A percentile compares a stretch with the other conserved stretches of the same genome.
phyloP scores from a whole-genome alignment of 1,140 invertebrate species.

The Aleiodes sp. region DNA sequence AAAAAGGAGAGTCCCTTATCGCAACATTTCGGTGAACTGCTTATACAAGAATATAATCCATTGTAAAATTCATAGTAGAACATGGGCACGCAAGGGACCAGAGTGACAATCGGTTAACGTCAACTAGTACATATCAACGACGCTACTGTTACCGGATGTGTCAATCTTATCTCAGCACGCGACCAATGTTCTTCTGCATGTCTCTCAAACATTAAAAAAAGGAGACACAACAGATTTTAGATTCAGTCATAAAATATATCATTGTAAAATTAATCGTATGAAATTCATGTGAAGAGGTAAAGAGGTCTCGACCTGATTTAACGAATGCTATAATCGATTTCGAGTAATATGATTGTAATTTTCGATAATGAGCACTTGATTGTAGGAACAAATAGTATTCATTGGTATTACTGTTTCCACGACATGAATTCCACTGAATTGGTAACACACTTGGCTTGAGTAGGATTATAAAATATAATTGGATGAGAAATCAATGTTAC shows the following conservation, averaged over 20 bases:
- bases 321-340: not conserved
- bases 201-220: not conserved
- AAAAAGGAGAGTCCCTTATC: no score
- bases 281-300: not conserved
- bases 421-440: not conserved
- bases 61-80: no score
- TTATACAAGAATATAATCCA: no score
- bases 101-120: constrained; percentile 10
- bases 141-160: constrained; percentile 11
- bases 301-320: not conserved
- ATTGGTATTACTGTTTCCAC: not conserved
- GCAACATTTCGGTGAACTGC: no score
- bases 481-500: constrained; percentile 3
- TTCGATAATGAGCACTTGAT: not conserved
- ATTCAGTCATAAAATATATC: no score
- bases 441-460: not conserved
- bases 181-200: not conserved
- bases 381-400: not conserved
- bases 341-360: not conserved
- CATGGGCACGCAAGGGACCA: not conserved
- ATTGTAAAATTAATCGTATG: not conserved
- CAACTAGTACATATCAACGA: not conserved
- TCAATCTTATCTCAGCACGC: constrained; percentile 5
- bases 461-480: not conserved
- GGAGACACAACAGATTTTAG: not conserved